Conservation (phyloP, 2,797 vertebrate species). For the Galago senegalensis region DNA sequence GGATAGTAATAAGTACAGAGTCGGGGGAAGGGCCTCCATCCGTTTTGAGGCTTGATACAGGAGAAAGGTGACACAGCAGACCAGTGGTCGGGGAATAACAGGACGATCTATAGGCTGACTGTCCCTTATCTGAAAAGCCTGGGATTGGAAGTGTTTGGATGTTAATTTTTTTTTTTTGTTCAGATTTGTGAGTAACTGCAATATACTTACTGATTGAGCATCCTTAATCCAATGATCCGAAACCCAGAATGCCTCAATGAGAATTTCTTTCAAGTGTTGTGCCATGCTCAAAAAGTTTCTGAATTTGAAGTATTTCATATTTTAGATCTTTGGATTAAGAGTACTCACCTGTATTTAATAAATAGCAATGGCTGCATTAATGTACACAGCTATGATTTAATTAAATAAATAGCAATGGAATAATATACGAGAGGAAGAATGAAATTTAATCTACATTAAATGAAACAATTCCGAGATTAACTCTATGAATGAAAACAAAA, state of each 20-base stretch:
- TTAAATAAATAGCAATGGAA: background rate
- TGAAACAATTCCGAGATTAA: background rate
- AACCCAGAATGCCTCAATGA: background rate
- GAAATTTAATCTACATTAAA: constrained; percentile 16
- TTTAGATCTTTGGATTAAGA: background rate
- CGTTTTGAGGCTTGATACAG: background rate
- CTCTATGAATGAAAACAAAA: background rate
- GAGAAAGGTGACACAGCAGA: background rate
- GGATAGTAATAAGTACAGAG: background rate
- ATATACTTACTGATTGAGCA: background rate
- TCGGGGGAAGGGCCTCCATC: background rate
- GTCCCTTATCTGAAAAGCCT: background rate
- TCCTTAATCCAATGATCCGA: background rate
- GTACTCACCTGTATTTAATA: background rate
- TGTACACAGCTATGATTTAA: too few species aligned
- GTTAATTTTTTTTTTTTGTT: background rate
- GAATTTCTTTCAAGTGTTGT: background rate
- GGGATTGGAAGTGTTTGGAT: background rate
- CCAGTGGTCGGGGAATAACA: accelerated
- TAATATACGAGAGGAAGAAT: background rate
- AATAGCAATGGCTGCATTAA: background rate
- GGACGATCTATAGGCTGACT: background rate
- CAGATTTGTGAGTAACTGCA: background rate
- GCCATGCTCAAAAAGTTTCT: background rate
- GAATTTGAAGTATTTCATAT: background rate